Evolutionary conservation across 1,140 invertebrate genomes (phyloP), one percentile per base, ranked within the genome.

Genomic region (Lepidostoma basale): DNA sequence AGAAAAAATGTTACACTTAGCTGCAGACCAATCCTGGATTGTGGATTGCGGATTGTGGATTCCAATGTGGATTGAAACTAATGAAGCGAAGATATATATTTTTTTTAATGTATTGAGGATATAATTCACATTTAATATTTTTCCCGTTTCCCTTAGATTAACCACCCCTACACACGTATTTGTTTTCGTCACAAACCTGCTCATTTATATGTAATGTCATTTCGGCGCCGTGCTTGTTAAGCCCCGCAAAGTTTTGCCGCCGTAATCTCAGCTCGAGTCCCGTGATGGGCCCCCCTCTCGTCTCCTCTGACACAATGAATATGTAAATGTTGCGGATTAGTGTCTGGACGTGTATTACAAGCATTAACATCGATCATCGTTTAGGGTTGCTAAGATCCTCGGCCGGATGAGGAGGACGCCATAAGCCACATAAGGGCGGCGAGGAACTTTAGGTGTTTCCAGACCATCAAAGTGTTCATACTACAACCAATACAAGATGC

Each of bases 321-420:
- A 73, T 73, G 72, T 70, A 73, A 73, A 73, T 73, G 66, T 65
- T 58, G 28, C 12, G 68, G 72, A 73, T 73, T 73, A 73, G 66
- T 66, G 72, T 73, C 65, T 68, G 72, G 68, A 73, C 72, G 59
- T 70, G 72, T 70, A 73, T 68, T 73, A 73, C 68, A 70, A 70
- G 72, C 62, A 70, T 73, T 73, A 73, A 68, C 72, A 73, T 73
- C 72, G 68, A 73, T 73, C 72, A 73, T 73, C 72, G 68, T 73
- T 73, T 68, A 70, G 64, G 65, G 62, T 40, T 42, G 63, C 14
- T 64, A 64, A 64, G 45, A 52, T n/a, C n/a, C 62, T 16, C n/a
- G 39, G 40, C 39, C 36, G 62, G 45, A 52, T 39, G 30, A 60
- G 52, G 52, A 56, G 36, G 18, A 56, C 36, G 52, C 16, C 16